phyloP scores from a whole-genome alignment of 2,888 invertebrate species.

The Patella caerulea region DNA sequence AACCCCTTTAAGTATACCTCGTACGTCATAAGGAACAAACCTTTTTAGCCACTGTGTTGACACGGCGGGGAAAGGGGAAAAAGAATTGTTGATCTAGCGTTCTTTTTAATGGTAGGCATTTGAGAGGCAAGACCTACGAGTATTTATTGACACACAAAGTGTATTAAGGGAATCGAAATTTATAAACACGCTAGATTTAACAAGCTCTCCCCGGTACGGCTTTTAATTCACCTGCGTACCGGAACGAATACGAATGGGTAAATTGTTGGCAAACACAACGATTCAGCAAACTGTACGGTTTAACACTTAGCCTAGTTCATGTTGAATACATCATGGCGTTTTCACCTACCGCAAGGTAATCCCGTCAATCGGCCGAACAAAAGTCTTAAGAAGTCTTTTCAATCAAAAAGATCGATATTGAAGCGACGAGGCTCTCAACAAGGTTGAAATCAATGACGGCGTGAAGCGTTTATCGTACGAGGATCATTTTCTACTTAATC shows the following conservation, averaged over 20 bases:
- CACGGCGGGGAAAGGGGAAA: background rate
- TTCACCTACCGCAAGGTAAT: slow-evolving; percentile 10
- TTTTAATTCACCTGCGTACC: no score
- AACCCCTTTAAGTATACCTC: background rate
- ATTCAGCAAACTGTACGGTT: background rate
- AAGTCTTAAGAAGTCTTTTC: slow-evolving; percentile 10
- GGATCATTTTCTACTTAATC: slow-evolving; percentile 13
- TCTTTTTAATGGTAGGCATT: background rate
- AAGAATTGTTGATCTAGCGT: background rate
- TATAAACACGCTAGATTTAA: background rate
- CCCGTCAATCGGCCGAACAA: slow-evolving; percentile 7
- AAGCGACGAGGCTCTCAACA: slow-evolving; percentile 7
- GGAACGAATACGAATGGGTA: no score
- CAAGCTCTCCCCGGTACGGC: no score
- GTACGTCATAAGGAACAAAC: background rate
- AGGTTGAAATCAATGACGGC: background rate
- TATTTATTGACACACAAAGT: background rate
- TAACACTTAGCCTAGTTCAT: background rate
- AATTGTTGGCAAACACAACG: slow-evolving; percentile 1
- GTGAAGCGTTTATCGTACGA: slow-evolving; percentile 10
- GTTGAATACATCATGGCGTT: background rate
- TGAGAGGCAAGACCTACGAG: background rate
- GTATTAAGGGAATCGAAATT: slow-evolving; percentile 8
- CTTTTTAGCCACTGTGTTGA: background rate
- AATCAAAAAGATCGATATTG: slow-evolving; percentile 10